A percentile compares a stretch with the other conserved stretches of the same genome.
These are phyloP conservation scores for Lysiphlebus fabarum DNA, from an alignment of 1,140 invertebrate genomes.

Conservation along the genomic window DNA sequence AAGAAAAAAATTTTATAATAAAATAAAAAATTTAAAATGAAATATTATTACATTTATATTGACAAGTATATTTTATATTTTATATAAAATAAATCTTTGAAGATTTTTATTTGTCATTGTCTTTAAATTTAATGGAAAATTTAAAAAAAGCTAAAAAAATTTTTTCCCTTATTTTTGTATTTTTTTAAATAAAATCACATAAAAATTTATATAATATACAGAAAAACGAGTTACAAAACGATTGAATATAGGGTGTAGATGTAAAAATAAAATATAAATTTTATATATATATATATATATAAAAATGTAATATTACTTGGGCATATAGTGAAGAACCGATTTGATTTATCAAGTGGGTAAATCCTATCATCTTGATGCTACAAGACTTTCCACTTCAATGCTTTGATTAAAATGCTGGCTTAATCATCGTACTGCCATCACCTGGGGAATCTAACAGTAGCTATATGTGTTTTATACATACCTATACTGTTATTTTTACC, in stretches of 20 bases:
- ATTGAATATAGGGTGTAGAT: not conserved
- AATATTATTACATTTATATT: too few relatives aligned
- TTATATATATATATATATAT: constrained; percentile 33
- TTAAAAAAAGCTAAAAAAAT: not conserved
- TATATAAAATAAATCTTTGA: constrained; percentile 10
- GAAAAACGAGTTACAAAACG: constrained; percentile 4
- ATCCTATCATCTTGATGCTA: constrained; percentile 47
- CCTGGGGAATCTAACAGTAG: constrained; percentile 38
- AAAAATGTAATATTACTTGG: constrained; percentile 38
- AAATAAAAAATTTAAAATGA: too few relatives aligned
- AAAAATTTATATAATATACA: too few relatives aligned
- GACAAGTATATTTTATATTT: too few relatives aligned
- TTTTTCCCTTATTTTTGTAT: too few relatives aligned
- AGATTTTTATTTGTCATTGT: not conserved
- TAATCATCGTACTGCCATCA: constrained; percentile 42
- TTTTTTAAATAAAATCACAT: too few relatives aligned
- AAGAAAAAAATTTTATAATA: not conserved
- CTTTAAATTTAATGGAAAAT: too few relatives aligned
- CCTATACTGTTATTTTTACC: constrained; percentile 12
- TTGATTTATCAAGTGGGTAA: constrained; percentile 50
- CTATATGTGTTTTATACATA: not conserved
- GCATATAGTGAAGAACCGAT: constrained; percentile 34
- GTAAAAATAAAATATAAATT: constrained; percentile 6
- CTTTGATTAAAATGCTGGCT: constrained; percentile 54
- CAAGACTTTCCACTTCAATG: constrained; percentile 52